Percentiles rank a stretch among this genome's conserved stretches.
Evolutionary conservation across 1,140 invertebrate genomes (phyloP).

Genomic region (Acromyrmex heyeri): DNA sequence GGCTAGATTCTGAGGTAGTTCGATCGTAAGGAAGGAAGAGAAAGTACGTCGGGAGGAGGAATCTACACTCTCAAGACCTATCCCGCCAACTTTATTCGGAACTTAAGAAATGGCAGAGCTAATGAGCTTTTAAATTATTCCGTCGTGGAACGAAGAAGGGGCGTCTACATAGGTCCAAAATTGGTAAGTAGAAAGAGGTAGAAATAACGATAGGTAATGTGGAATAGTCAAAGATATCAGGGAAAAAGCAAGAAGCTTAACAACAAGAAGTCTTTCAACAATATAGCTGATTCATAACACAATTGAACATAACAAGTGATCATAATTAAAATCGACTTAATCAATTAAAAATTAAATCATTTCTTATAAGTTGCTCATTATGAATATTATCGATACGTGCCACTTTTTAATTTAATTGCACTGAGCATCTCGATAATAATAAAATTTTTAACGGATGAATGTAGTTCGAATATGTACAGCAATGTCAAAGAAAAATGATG

Average conservation of each 20-base stretch:
- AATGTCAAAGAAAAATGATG: not conserved
- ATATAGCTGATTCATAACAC: not conserved
- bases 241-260: not conserved
- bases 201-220: not conserved
- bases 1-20: constrained; percentile 62
- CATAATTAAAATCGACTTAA: constrained; percentile 6
- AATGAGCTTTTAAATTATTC: constrained; percentile 85
- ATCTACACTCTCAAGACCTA: constrained; percentile 58
- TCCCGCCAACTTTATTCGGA: constrained; percentile 79
- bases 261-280: not conserved
- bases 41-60: constrained; percentile 19
- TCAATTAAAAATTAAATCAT: not conserved
- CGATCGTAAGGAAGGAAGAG: constrained; percentile 69
- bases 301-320: not conserved
- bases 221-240: constrained; percentile 7
- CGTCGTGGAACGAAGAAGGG: constrained; percentile 57
- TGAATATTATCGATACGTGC: not conserved
- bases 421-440: not conserved
- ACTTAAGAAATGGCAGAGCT: constrained; percentile 83
- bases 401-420: constrained; percentile 26
- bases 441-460: not conserved
- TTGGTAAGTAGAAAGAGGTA: constrained; percentile 18
- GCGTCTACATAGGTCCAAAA: constrained; percentile 49
- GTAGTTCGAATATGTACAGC: not conserved
- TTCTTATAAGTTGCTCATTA: not conserved